These are phyloP conservation scores for Argopecten irradians DNA, from an alignment of 1,140 invertebrate species.

Conservation along the genomic window DNA sequence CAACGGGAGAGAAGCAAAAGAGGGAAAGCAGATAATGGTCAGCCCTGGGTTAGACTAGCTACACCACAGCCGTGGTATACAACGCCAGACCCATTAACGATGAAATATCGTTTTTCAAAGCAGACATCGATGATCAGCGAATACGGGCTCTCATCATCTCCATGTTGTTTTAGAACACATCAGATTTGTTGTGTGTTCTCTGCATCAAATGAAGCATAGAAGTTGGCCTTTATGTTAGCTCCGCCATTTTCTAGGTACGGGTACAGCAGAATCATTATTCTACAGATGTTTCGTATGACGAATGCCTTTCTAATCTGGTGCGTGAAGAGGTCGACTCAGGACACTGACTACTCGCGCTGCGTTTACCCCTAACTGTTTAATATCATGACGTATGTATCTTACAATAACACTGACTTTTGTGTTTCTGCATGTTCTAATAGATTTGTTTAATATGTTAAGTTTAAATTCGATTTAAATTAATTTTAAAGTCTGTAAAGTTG, in stretches of 20 bases:
- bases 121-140: neutral
- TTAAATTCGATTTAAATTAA: neutral
- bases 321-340: neutral
- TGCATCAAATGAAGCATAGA: neutral
- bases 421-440: neutral
- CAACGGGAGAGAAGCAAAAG: neutral
- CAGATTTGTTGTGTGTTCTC: neutral
- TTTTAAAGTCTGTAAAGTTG: neutral
- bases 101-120: constrained; percentile 22
- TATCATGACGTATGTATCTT: neutral
- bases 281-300: neutral
- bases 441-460: neutral
- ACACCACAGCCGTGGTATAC: neutral
- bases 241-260: neutral
- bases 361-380: neutral
- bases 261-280: neutral
- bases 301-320: neutral
- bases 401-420: neutral
- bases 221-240: neutral
- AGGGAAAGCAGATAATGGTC: neutral
- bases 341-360: neutral
- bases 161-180: constrained; percentile 5
- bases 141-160: neutral
- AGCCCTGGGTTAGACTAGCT: neutral
- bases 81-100: neutral